Evolutionary conservation across 2,797 vertebrate genomes (phyloP).

Genomic region (Xenopus petersii): DNA sequence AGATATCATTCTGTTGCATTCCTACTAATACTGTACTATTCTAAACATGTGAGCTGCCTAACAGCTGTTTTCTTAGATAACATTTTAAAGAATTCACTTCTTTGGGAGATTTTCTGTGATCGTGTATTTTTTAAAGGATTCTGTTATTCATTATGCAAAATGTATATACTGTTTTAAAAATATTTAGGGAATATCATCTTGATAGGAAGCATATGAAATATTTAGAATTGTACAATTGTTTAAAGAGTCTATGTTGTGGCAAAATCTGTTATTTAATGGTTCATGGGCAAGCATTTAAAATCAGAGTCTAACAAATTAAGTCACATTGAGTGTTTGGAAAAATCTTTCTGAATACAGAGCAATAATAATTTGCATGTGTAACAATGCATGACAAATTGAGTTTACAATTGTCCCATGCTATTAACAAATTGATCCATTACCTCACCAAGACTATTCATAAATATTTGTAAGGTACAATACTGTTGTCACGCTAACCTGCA

Average conservation of each 20-base stretch:
- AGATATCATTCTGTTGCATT: conserved; percentile 35
- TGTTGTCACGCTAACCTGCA: no score
- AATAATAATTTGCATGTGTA: no score
- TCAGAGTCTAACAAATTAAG: conserved; percentile 10
- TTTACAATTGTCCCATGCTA: no score
- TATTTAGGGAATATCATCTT: conserved; percentile 44
- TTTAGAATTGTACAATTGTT: conserved; percentile 35
- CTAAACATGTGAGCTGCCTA: conserved; percentile 38
- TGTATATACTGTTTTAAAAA: conserved; percentile 43
- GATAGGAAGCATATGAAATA: conserved; percentile 43
- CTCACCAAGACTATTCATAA: no score
- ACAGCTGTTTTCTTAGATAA: conserved; percentile 47
- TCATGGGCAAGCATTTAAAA: conserved; percentile 31
- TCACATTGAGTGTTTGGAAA: no score
- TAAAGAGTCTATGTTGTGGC: conserved; percentile 33
- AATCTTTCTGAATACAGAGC: no score
- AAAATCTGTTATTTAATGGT: conserved; percentile 42
- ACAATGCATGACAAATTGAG: no score
- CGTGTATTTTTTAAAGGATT: conserved; percentile 32
- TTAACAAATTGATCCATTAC: no score
- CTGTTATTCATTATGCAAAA: conserved; percentile 40
- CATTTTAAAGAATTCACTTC: conserved; percentile 45
- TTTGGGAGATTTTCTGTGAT: conserved; percentile 36
- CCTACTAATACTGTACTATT: conserved; percentile 45
- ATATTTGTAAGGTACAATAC: no score